Evolutionary conservation across 2,797 vertebrate genomes (phyloP), one percentile per base, ranked within the genome.

Genomic region (Spheniscus humboldti): DNA sequence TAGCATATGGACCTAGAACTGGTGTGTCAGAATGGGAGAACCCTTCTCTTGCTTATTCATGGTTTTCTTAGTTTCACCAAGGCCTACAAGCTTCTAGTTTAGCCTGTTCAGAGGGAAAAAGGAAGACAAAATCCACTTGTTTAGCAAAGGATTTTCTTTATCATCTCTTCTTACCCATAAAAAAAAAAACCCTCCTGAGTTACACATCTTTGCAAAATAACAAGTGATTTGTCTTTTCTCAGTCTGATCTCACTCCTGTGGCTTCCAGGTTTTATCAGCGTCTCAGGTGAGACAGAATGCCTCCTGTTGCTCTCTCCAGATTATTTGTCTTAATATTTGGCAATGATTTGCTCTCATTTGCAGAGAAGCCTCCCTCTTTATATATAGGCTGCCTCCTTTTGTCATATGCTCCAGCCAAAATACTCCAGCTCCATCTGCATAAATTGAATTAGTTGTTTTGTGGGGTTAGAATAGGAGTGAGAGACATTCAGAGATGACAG

Each of bases 251-350:
- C 82, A 90, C 92, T 93, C 73, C 86, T 12, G 10, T 75, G 76
- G 41, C 86, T 96, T 95, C 90, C 94, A 95, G 90, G 79, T 92
- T 96, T 93, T 90, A 84, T 94, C 93, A 96, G 66, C 80, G 57
- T 95, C 82, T 96, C 94, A 97, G 95, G 95, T 96, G 73, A 96
- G 80, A 90, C 62, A 94, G 80, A 95, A 94, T 77, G 39, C 76
- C 93, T 96, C 90, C 85, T 96, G 93, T 75, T 96, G 68, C 82
- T 92, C 82, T 71, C 78, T 86, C n/a, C 82, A 95, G 72, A 94
- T 50, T 75, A 79, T 93, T 76, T 92, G 52, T 90, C 71, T 94
- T 80, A 91, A 62, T 77, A 94, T 75, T 96, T 96, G 86, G 57
- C 69, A 90, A 72, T 11, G 11, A 84, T 75, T 88, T 81, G 24